Evolutionary conservation across 2,797 vertebrate species (phyloP).

Genomic region (Mus caroli): DNA sequence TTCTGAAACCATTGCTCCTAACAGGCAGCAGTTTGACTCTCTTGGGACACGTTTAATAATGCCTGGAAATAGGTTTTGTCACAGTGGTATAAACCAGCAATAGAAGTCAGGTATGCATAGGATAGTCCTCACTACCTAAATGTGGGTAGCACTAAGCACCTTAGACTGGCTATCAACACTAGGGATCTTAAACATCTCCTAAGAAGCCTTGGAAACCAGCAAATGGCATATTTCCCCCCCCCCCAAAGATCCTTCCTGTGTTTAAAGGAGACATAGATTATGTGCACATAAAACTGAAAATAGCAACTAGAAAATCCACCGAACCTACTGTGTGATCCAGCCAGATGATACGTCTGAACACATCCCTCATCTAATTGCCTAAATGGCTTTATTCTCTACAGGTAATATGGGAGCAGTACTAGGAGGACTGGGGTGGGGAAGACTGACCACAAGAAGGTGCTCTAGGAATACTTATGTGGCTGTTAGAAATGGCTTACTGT

Average conservation of each 20-base stretch:
- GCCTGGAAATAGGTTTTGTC: neutral
- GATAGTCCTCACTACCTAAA: neutral
- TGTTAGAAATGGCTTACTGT: neutral
- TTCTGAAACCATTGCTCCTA: neutral
- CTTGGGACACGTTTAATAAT: neutral
- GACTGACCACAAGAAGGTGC: neutral
- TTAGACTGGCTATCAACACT: neutral
- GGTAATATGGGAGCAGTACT: too few species aligned
- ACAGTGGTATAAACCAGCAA: too few species aligned
- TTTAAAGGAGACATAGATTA: neutral
- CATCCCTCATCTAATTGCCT: neutral
- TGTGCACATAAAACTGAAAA: neutral
- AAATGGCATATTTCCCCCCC: neutral
- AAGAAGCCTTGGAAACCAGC: neutral
- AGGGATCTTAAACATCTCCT: neutral
- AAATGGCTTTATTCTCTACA: neutral
- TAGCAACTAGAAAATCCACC: neutral
- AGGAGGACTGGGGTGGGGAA: neutral
- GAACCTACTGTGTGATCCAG: neutral
- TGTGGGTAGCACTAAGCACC: neutral
- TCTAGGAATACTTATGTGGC: slow-evolving; percentile 36
- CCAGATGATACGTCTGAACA: neutral
- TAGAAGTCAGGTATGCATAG: neutral
- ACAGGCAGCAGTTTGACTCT: accelerated
- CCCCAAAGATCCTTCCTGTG: neutral